Conservation (phyloP, 2,113 vertebrate species). For the Chaenocephalus aceratus region DNA sequence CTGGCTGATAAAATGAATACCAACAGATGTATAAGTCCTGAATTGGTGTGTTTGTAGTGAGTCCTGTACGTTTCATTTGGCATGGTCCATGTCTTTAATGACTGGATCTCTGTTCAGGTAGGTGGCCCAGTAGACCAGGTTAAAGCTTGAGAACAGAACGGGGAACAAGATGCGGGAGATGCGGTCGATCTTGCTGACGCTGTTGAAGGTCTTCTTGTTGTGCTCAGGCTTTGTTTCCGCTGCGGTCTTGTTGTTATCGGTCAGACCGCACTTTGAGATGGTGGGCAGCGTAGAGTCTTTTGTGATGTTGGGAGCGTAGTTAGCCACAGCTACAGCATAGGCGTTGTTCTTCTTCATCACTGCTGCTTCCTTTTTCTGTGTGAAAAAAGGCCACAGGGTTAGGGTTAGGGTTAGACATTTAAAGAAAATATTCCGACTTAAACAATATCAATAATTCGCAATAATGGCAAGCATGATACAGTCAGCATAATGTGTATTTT, state of each 20-base stretch:
- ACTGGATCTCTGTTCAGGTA: slow-evolving; percentile 80
- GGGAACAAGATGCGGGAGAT: slow-evolving; percentile 98
- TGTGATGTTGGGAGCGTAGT: slow-evolving; percentile 92
- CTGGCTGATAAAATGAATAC: slow-evolving; percentile 53
- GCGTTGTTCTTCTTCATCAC: slow-evolving; percentile 96
- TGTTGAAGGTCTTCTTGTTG: slow-evolving; percentile 96
- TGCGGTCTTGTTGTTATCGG: slow-evolving; percentile 87
- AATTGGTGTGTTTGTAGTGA: slow-evolving; percentile 78
- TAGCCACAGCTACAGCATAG: slow-evolving; percentile 94
- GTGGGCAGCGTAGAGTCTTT: slow-evolving; percentile 93
- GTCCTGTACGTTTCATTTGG: slow-evolving; percentile 66
- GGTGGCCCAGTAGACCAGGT: slow-evolving; percentile 96
- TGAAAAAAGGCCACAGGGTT: slow-evolving; percentile 38
- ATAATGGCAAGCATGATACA: no score
- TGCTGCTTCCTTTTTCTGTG: slow-evolving; percentile 93
- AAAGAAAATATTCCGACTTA: no score
- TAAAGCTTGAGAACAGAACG: slow-evolving; percentile 94
- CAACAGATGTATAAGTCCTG: slow-evolving; percentile 85
- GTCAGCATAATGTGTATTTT: no score
- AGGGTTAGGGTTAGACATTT: neutral
- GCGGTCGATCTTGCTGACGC: slow-evolving; percentile 97
- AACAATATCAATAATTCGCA: no score
- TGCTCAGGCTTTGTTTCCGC: slow-evolving; percentile 89
- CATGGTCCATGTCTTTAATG: slow-evolving; percentile 61
- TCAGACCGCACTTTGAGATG: slow-evolving; percentile 90